These are phyloP conservation scores for Rhopalosiphum maidis DNA, from an alignment of 1,140 invertebrate species.

Conservation along the genomic window DNA sequence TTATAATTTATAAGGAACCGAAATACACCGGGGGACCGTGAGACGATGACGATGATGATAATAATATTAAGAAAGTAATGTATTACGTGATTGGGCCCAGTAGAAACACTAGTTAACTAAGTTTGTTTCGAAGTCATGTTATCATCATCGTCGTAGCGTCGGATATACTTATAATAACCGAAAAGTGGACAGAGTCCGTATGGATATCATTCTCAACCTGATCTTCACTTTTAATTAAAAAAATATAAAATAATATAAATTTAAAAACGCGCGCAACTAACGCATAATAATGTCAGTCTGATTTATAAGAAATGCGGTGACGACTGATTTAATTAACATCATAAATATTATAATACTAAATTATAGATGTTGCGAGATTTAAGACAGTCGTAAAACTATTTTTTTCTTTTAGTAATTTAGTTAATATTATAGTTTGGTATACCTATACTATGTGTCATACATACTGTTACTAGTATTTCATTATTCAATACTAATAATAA, in stretches of 20 bases:
- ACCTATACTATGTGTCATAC: too few relatives aligned
- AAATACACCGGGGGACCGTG: slow-evolving; percentile 17
- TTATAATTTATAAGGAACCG: slow-evolving; percentile 29
- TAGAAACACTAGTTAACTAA: slow-evolving; percentile 34
- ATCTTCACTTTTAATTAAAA: slow-evolving; percentile 16
- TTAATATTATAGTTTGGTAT: too few relatives aligned
- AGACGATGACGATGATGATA: slow-evolving; percentile 6
- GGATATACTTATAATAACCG: not conserved
- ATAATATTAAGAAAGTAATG: slow-evolving; percentile 55
- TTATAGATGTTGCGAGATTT: not conserved
- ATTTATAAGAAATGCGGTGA: not conserved
- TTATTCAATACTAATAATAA: not conserved
- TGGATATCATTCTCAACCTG: not conserved
- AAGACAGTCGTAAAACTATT: not conserved
- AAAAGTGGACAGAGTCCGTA: not conserved
- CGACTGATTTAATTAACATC: not conserved
- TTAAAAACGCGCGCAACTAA: not conserved
- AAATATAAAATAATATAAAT: not conserved
- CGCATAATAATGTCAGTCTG: not conserved
- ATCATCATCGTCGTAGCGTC: not conserved
- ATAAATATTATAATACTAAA: not conserved
- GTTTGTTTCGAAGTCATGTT: slow-evolving; percentile 40
- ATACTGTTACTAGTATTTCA: too few relatives aligned
- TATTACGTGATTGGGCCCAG: slow-evolving; percentile 50
- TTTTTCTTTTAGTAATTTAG: not conserved